Evolutionary conservation across 2,113 vertebrate genomes (phyloP).

Genomic region (Chlorodrepanis virens): DNA sequence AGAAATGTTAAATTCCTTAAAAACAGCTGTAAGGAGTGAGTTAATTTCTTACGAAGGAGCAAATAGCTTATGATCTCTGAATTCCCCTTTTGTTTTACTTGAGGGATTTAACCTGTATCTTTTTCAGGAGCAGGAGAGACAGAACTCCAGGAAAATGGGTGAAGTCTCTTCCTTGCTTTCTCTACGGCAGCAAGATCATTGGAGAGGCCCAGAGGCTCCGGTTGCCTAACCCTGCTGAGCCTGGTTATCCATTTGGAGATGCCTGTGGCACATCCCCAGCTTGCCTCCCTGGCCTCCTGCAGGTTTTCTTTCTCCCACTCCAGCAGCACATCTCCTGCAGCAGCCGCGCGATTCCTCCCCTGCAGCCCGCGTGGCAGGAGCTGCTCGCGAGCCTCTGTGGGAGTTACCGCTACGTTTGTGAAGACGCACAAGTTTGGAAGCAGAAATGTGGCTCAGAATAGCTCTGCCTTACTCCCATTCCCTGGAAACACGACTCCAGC

Average conservation of each 20-base stretch:
- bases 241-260: neutral
- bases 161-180: neutral
- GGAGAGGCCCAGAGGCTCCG: neutral
- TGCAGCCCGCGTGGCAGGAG: neutral
- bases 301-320: neutral
- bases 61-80: neutral
- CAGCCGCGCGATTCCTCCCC: neutral
- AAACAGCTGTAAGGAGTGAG: neutral
- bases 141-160: neutral
- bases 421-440: neutral
- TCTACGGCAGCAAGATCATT: rapidly evolving
- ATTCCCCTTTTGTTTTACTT: neutral
- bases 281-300: neutral
- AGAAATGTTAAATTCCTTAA: neutral
- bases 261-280: neutral
- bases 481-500: neutral
- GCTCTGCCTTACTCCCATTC: slow-evolving; percentile 21
- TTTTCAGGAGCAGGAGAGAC: neutral
- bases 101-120: neutral
- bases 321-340: slow-evolving; percentile 1
- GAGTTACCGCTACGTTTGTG: neutral
- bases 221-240: neutral
- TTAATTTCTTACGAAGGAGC: neutral
- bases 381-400: neutral
- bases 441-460: neutral